These are phyloP conservation scores for Threskiornis aethiopicus DNA, from an alignment of 2,797 vertebrate species.

Conservation along the genomic window DNA sequence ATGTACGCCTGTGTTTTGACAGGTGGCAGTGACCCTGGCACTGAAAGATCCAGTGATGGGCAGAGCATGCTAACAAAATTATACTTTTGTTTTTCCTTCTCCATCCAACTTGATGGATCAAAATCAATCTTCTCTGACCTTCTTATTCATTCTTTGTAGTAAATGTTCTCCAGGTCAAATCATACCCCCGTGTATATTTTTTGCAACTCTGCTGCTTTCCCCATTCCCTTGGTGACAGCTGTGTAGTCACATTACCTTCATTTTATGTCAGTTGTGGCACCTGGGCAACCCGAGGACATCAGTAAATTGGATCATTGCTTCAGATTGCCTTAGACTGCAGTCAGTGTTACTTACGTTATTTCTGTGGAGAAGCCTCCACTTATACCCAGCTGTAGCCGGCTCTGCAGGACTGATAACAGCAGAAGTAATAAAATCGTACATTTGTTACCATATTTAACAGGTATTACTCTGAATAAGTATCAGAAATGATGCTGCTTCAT, in stretches of 20 bases:
- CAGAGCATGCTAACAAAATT: background rate
- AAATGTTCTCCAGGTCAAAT: background rate
- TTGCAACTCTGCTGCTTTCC: background rate
- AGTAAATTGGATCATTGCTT: conserved; percentile 30
- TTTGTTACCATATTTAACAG: background rate
- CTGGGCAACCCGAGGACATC: background rate
- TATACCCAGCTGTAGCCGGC: background rate
- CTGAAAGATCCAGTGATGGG: background rate
- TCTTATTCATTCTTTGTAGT: background rate
- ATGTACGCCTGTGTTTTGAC: background rate
- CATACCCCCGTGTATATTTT: background rate
- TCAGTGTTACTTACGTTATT: background rate
- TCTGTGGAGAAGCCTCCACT: background rate
- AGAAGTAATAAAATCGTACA: background rate
- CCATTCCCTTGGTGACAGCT: background rate
- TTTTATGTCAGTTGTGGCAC: background rate
- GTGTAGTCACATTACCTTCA: background rate
- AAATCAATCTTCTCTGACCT: background rate
- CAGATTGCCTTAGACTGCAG: background rate
- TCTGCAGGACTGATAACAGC: background rate
- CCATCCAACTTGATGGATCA: background rate
- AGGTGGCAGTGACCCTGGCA: background rate
- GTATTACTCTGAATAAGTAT: background rate
- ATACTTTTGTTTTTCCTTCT: background rate
- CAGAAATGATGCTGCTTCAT: background rate